phyloP scores from a whole-genome alignment of 2,888 invertebrate species.

The Macrosoma leucophasiata region DNA sequence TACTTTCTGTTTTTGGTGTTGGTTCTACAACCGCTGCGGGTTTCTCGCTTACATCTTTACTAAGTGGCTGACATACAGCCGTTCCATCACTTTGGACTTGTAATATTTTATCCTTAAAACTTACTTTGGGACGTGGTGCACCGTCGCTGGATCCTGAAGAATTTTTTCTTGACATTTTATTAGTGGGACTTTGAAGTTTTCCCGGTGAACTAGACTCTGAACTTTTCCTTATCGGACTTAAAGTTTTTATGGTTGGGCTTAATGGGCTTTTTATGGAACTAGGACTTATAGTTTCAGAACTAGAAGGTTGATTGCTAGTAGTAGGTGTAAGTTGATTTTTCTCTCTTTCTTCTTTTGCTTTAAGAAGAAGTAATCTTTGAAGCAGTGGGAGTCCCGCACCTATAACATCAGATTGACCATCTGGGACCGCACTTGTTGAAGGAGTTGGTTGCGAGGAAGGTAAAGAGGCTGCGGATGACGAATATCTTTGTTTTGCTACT shows the following conservation, averaged over 20 bases:
- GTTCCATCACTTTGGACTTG: constrained; percentile 74
- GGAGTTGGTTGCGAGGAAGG: constrained; percentile 75
- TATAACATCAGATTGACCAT: constrained; percentile 77
- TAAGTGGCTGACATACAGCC: constrained; percentile 60
- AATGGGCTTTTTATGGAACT: constrained; percentile 69
- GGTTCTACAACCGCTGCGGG: constrained; percentile 64
- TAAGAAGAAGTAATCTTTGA: constrained; percentile 83
- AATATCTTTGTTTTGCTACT: constrained; percentile 62
- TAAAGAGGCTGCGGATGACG: constrained; percentile 52
- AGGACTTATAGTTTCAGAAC: constrained; percentile 69
- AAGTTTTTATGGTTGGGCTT: constrained; percentile 66
- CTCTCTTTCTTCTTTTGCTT: constrained; percentile 83
- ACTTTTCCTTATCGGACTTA: constrained; percentile 67
- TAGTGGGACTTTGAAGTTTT: constrained; percentile 64
- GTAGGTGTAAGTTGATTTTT: constrained; percentile 62
- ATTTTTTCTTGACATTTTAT: constrained; percentile 66
- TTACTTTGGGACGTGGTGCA: constrained; percentile 72
- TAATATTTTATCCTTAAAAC: constrained; percentile 77
- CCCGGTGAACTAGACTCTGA: constrained; percentile 69
- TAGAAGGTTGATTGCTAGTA: constrained; percentile 65
- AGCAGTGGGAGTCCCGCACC: constrained; percentile 83
- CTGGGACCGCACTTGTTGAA: constrained; percentile 76
- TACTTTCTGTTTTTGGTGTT: constrained; percentile 62
- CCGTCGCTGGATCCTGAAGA: constrained; percentile 66
- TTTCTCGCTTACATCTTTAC: constrained; percentile 58